Base-by-base conservation (phyloP, 1,140 invertebrate genomes). In the Globodera rostochiensis region DNA sequence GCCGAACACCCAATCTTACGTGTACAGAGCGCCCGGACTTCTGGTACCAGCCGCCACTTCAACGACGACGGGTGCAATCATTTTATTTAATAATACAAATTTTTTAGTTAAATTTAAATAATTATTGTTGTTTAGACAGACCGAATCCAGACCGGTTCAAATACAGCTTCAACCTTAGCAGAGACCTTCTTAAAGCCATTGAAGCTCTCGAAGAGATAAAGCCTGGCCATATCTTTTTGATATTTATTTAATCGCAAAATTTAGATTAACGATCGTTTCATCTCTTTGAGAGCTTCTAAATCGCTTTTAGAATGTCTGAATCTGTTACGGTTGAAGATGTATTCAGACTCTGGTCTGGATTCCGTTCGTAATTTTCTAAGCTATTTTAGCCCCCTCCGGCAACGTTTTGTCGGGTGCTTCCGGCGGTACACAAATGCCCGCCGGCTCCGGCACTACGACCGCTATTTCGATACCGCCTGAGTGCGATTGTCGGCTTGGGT, bases 11-110 rank as follows among this genome's bases (percentile, higher is more conserved):
- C 84, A 80, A 15, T 77, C 73, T 36, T 86, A 86, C 73, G 79
- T 85, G 46, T 86, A 86, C 64, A 50, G 84, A 71, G 67, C 85
- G 5, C 85, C 85, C 21, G 85, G 85, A 1, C 64, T 86, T 47
- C 64, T 84, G 45, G 82, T 82, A 13, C 80, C 81, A 25, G 50
- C 74, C 15, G 53, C 81, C 9, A 36, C 15, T 19, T 25, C 77
- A 47, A 36, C 78, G 21, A 47, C 57, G 57, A 19, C 57, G 15
- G 57, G 13, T 64, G 57, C 19, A 64, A 64, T 19, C 21, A 15
- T 19, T 64, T 60, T 15, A 19, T 6, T 11, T 7, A 53, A 60
- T 60, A 6, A 64, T 64, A 19, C 4, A 60, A 60, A 60, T 60
- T 60, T 15, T 19, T 64, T 13, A 64, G 6, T 13, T 19, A 2